Base-by-base conservation (phyloP, 2,113 vertebrate species). In the Anhinga anhinga region DNA sequence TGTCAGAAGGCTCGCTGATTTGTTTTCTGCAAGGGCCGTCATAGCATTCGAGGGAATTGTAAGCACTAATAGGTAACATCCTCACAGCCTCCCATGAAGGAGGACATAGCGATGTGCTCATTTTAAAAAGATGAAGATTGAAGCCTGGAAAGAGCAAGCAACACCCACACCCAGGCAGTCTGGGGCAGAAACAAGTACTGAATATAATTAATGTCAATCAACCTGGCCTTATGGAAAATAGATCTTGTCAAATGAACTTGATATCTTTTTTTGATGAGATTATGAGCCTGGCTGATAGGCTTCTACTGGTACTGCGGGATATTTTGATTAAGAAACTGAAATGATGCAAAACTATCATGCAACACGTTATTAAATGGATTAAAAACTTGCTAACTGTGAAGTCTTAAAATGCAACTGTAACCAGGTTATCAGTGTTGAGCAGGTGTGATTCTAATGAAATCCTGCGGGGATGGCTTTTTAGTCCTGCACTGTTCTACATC, bases 171-270 rank as follows among this genome's bases (percentile, higher is more conserved):
- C 5, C 65, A 59, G 86, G 61, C 87, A 85, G 73, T 69, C 81
- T 85, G 84, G 93, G 90, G 66, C 74, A 91, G 73, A 80, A 94
- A 32, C 69, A 82, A 85, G 65, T 59, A 61, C 13, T 90, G 93
- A 74, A 72, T 94, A 10, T 95, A 77, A 87, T 96, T 87, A 77
- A 69, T 85, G 87, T 94, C 84, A 91, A 49, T 95, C 95, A 94
- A 15, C 87, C 44, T 82, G 87, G 87, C 92, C 10, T 27, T 95
- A 91, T 69, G 78, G 93, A 95, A 91, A 93, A 76, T 38, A 71
- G 82, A 72, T 95, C 56, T 87, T 94, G 84, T 96, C 84, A 82
- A 90, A 85, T 93, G 84, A 94, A 93, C 93, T 93, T 85, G 86
- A 30, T 96, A 56, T 38, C 69, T 87, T 95, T 65, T 67, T 95